A percentile compares a stretch with the other conserved stretches of the same genome.
phyloP scores from a whole-genome alignment of 2,888 invertebrate species.

The Agrochola macilenta region DNA sequence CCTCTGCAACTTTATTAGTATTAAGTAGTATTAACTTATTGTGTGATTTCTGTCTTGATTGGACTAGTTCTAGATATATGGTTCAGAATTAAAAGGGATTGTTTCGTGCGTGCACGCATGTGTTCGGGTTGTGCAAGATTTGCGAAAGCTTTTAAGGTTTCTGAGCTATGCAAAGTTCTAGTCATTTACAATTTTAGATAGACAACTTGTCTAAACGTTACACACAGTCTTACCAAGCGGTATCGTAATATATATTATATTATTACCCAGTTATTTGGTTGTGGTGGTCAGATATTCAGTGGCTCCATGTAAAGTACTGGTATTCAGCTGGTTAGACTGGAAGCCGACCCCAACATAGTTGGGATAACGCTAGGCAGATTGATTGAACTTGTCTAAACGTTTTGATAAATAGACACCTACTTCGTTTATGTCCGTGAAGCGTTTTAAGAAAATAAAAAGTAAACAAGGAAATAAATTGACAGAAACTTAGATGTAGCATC shows the following conservation, averaged over 20 bases:
- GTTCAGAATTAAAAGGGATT: constrained; percentile 36
- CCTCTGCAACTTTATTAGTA: constrained; percentile 42
- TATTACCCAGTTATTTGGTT: no score
- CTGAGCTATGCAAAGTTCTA: background rate
- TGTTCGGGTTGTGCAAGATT: constrained; percentile 20
- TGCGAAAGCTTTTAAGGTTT: constrained; percentile 21
- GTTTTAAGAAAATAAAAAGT: no score
- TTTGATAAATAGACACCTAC: background rate
- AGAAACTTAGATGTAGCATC: no score
- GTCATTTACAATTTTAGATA: background rate
- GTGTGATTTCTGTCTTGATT: constrained; percentile 44
- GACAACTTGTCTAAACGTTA: constrained; percentile 7
- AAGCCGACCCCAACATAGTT: no score
- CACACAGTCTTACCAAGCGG: no score
- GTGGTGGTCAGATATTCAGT: background rate
- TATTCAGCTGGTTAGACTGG: no score
- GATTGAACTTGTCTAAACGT: constrained; percentile 5
- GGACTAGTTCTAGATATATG: constrained; percentile 35
- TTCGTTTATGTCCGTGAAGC: no score
- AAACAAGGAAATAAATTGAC: background rate
- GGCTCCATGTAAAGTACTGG: no score
- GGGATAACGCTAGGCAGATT: no score
- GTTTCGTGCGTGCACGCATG: constrained; percentile 23
- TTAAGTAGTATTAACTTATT: constrained; percentile 45
- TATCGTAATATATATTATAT: no score